Evolutionary conservation across 2,113 vertebrate genomes (phyloP).

Genomic region (Oncorhynchus keta): DNA sequence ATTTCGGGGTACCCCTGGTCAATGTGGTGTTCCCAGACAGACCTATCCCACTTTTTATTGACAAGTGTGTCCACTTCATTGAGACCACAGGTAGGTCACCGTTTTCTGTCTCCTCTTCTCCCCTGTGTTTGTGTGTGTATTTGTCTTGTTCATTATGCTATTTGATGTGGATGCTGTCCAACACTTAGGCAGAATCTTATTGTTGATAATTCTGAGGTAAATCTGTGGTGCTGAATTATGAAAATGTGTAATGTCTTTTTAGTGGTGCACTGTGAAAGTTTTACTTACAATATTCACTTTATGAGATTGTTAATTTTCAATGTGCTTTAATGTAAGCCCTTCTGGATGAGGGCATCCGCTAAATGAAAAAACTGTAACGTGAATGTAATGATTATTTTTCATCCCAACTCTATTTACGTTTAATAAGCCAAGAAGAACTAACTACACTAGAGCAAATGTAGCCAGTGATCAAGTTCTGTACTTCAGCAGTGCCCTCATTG

Average conservation of each 20-base stretch:
- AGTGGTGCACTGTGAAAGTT: not conserved
- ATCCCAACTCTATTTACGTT: not conserved
- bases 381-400: slow-evolving; percentile 16
- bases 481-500: not conserved
- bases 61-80: slow-evolving; percentile 93
- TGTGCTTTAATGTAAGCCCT: not conserved
- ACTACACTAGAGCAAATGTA: not conserved
- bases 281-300: not conserved
- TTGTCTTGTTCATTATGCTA: not conserved
- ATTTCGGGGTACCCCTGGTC: slow-evolving; percentile 87
- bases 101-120: not conserved
- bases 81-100: slow-evolving; percentile 85
- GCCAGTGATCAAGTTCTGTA: not conserved
- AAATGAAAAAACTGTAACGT: slow-evolving; percentile 14
- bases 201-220: not conserved
- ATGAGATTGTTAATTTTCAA: slow-evolving; percentile 1
- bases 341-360: not conserved
- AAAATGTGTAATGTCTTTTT: not conserved
- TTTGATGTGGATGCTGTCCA: not conserved
- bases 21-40: slow-evolving; percentile 84
- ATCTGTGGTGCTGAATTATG: not conserved
- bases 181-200: not conserved
- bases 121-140: not conserved
- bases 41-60: slow-evolving; percentile 93
- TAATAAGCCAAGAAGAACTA: no score